phyloP scores from a whole-genome alignment of 1,140 invertebrate genomes.

The Parasteatoda tepidariorum region DNA sequence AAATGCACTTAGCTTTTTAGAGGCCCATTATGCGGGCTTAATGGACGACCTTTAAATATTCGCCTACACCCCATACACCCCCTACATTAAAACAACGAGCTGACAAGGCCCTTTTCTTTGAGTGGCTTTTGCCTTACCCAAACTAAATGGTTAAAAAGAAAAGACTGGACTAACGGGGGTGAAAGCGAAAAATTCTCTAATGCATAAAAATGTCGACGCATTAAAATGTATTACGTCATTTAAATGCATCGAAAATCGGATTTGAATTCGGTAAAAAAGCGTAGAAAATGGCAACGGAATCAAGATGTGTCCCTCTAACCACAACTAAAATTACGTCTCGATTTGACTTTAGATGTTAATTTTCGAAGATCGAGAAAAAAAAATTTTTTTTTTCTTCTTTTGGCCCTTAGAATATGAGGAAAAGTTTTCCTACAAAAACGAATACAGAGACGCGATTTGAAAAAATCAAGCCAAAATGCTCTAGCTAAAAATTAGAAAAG shows the following conservation, averaged over 20 bases:
- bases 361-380: conserved; percentile 8
- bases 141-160: not conserved
- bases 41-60: conserved; percentile 39
- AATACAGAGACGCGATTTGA: not conserved
- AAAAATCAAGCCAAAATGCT: no score
- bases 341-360: conserved; percentile 48
- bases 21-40: conserved; percentile 31
- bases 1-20: conserved; percentile 60
- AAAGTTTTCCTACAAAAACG: no score
- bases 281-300: not conserved
- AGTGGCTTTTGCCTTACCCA: not conserved
- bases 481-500: not conserved
- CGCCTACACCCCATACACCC: not conserved
- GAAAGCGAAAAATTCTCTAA: conserved; percentile 31
- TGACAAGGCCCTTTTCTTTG: not conserved
- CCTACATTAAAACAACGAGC: conserved; percentile 37
- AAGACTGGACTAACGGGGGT: conserved; percentile 5
- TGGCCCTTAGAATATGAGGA: no score
- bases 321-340: not conserved
- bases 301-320: not conserved
- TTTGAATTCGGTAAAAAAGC: conserved; percentile 53
- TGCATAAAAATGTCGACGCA: conserved; percentile 57
- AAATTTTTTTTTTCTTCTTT: no score
- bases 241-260: conserved; percentile 57
- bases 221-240: conserved; percentile 59